These are phyloP conservation scores for Erebia palarica DNA, from an alignment of 2,888 invertebrate species.

Conservation along the genomic window DNA sequence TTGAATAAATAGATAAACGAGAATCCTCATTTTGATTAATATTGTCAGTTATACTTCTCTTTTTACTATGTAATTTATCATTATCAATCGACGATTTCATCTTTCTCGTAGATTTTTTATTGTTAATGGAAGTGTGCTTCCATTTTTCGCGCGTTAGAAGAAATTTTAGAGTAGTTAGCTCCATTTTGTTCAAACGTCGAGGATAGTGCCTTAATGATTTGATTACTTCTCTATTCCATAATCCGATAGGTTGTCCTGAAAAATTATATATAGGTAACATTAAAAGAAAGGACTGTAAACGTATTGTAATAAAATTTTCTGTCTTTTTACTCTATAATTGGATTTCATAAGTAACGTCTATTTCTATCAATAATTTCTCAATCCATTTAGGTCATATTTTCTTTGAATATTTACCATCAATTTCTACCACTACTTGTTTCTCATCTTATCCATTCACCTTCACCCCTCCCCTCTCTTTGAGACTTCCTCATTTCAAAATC, in stretches of 20 bases:
- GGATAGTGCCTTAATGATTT: not conserved
- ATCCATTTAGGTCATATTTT: too few relatives aligned
- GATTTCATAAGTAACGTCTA: too few relatives aligned
- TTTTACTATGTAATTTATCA: not conserved
- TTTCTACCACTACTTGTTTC: too few relatives aligned
- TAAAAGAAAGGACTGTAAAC: too few relatives aligned
- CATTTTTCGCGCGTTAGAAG: not conserved
- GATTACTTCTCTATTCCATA: not conserved
- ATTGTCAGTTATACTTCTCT: not conserved
- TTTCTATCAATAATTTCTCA: too few relatives aligned
- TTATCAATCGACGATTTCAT: not conserved
- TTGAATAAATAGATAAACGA: not conserved
- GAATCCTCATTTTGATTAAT: not conserved
- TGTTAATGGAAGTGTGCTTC: not conserved
- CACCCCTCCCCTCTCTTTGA: too few relatives aligned
- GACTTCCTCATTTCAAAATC: too few relatives aligned
- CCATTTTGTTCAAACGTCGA: not conserved
- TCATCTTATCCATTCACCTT: too few relatives aligned
- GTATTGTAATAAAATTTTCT: too few relatives aligned
- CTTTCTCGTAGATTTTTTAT: not conserved
- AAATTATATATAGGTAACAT: not conserved
- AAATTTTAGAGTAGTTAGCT: not conserved
- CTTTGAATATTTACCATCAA: too few relatives aligned
- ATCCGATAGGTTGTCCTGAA: not conserved
- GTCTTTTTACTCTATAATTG: too few relatives aligned